A percentile compares a stretch with the other conserved stretches of the same genome.
Conservation (phyloP, 2,797 vertebrate genomes). For the Rhynchotus rufescens region DNA sequence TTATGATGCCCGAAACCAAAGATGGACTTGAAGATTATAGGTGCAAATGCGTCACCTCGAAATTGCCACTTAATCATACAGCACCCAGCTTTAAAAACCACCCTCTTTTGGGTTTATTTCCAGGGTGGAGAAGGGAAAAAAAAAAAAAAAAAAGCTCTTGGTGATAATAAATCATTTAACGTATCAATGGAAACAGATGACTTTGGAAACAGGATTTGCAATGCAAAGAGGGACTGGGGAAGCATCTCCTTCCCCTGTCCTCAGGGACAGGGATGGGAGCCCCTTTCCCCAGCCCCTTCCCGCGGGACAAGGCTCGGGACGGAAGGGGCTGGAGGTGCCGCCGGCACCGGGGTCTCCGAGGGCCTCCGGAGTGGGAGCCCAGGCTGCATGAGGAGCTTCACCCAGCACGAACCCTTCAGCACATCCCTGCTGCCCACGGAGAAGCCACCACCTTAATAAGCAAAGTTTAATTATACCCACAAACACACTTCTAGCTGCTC, state of each 20-base stretch:
- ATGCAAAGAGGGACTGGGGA: neutral
- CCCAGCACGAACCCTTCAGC: neutral
- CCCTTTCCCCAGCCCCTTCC: neutral
- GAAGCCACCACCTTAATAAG: conserved; percentile 51
- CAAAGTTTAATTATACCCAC: conserved; percentile 62
- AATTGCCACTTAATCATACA: conserved; percentile 40
- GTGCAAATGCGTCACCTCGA: neutral
- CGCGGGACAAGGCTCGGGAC: rapidly evolving
- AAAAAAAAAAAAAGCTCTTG: conserved; percentile 22
- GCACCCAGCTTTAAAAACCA: neutral
- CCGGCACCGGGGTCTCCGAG: neutral
- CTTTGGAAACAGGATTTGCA: conserved; percentile 29
- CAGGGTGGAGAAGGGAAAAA: neutral
- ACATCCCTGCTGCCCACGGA: conserved; percentile 14
- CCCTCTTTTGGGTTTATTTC: neutral
- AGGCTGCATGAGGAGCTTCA: neutral
- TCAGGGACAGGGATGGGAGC: neutral
- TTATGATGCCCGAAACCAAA: conserved; percentile 41
- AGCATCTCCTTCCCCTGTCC: conserved; percentile 7
- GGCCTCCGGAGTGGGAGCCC: neutral
- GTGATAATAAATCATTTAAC: conserved; percentile 31
- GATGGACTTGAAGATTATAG: conserved; percentile 5
- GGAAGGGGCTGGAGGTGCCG: neutral
- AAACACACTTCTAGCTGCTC: conserved; percentile 38
- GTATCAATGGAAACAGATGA: neutral